Evolutionary conservation across 2,797 vertebrate genomes (phyloP).

Genomic region (Vespertilio murinus): DNA sequence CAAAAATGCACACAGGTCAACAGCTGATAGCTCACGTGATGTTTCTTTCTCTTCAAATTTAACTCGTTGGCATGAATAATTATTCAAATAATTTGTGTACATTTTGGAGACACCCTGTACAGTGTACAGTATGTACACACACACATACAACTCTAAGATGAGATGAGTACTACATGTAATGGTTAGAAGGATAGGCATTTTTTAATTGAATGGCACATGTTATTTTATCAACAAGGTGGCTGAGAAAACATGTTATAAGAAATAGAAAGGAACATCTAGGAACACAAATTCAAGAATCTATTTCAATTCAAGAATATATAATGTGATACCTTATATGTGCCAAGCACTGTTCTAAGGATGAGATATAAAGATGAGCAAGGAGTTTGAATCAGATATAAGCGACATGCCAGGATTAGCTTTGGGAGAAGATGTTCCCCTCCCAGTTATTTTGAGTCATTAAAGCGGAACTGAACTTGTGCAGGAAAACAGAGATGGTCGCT

Average conservation of each 20-base stretch:
- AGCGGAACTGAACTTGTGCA: background rate
- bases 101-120: background rate
- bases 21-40: no score
- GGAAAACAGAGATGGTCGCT: background rate
- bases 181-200: background rate
- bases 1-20: no score
- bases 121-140: background rate
- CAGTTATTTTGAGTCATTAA: background rate
- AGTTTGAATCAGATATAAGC: background rate
- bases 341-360: background rate
- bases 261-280: background rate
- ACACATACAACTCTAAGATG: background rate
- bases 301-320: slow-evolving; percentile 25
- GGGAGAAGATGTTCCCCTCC: background rate
- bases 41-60: no score
- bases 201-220: background rate
- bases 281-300: background rate
- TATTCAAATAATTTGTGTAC: no score
- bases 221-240: background rate
- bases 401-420: background rate
- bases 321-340: background rate
- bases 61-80: no score
- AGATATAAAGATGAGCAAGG: background rate
- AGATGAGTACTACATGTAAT: background rate
- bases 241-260: background rate